Evolutionary conservation across 2,888 invertebrate genomes (phyloP), one percentile per base, ranked within the genome.

Genomic region (Holacanthella duospinosa): DNA sequence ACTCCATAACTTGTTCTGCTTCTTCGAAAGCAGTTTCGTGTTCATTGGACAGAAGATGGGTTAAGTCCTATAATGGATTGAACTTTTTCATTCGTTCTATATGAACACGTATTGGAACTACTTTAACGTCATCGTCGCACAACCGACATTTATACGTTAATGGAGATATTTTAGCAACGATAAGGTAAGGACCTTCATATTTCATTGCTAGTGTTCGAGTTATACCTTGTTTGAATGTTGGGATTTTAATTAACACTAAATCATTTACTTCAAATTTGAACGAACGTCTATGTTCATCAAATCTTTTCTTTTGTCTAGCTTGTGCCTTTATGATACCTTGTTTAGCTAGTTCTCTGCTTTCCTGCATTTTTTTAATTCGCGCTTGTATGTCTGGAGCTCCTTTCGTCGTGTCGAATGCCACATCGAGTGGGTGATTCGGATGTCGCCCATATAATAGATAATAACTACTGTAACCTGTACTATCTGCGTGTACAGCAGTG

Each of bases 371-470:
- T 27, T 26, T 3, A 27, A 55, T 12, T 2, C 27, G 25, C 4
- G 6, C 26, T 2, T 3, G 12, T 9, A 12, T 25, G 16, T 55
- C 26, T 26, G 21, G 16, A 26, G 27, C 3, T 24, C 29, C n/a
- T 21, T 29, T 4, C 4, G 26, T 43, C 1, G 25, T 48, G 4
- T 36, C 55, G 21, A 63, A 48, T 19, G 29, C 27, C 28, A 58
- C 56, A 12, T 71, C 66, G 12, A 61, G 29, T 1, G 69, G 68
- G 4, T 69, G 27, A 1, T 43, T 59, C 0, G 66, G 60, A 12
- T 66, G 43, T 24, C 66, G 29, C 1, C 71, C 71, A 36, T 66
- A 63, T 16, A 72, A 3, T 6, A 72, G 58, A n/a, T 43, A 65
- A 43, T 60, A 68, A 2, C 70, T 68, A 9, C 63, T 43, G 28